These are phyloP conservation scores for Anoplius nigerrimus DNA, from an alignment of 2,888 invertebrate species.

Conservation along the genomic window DNA sequence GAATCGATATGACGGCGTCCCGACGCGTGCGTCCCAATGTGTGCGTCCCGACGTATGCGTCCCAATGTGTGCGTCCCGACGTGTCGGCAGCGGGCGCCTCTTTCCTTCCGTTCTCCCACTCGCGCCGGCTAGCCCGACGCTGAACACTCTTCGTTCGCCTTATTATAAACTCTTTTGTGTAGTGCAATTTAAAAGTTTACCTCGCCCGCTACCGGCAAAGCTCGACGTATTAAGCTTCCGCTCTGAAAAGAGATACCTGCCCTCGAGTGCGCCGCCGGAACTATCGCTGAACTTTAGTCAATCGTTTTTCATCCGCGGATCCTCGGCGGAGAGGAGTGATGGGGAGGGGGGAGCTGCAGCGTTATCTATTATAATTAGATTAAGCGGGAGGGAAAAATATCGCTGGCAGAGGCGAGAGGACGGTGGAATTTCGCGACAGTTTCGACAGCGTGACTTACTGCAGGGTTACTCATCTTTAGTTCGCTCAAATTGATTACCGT, in stretches of 20 bases:
- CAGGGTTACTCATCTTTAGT: too few species aligned
- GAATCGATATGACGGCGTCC: too few species aligned
- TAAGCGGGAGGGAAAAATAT: background rate
- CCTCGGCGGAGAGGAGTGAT: constrained; percentile 15
- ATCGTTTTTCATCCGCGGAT: constrained; percentile 37
- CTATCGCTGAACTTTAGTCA: constrained; percentile 41
- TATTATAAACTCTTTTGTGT: constrained; percentile 48
- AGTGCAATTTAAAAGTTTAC: constrained; percentile 49
- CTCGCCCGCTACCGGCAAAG: constrained; percentile 17
- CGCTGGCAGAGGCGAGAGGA: too few species aligned
- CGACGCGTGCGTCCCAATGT: constrained; percentile 9
- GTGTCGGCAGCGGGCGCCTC: background rate
- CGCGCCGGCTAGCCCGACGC: constrained; percentile 14
- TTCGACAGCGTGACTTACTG: too few species aligned
- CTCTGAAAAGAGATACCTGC: constrained; percentile 29
- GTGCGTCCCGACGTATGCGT: constrained; percentile 25
- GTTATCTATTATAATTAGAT: background rate
- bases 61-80: background rate
- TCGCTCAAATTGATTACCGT: too few species aligned
- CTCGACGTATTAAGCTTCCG: constrained; percentile 33
- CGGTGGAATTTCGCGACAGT: too few species aligned
- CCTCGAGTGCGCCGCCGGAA: constrained; percentile 22
- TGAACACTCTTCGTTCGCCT: constrained; percentile 37
- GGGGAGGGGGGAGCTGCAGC: constrained; percentile 10
- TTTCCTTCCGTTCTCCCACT: constrained; percentile 1